Evolutionary conservation across 2,888 invertebrate species (phyloP), one percentile per base, ranked within the genome.

Genomic region (Ceramica pisi): DNA sequence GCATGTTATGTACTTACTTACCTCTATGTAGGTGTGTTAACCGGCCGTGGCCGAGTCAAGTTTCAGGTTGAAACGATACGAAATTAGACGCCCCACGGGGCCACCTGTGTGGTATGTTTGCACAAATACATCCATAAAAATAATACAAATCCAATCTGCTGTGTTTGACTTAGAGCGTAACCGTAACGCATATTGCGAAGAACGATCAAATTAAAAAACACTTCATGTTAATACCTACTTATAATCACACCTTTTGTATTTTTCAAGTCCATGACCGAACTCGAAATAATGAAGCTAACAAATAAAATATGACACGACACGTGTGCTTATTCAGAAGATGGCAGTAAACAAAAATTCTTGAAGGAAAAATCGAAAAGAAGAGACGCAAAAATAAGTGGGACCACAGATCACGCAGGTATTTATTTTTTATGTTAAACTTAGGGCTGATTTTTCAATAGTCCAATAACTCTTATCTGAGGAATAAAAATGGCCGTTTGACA

Each of bases 11-110:
- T 9, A 12, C 8, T 3, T 51, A 35, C 5, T 2, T 38, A 41
- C 6, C 3, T 31, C 31, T 50, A 35, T 14, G 62, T 46, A 50
- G 35, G 26, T 64, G 56, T 31, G 56, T 56, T 56, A 8, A 57
- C 21, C 31, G 31, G 50, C 21, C 31, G 31, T 67, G 21, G 53
- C 57, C 26, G 57, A 26, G 50, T 57, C 69, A 75, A 69, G 56
- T 75, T 69, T 62, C 74, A 62, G 38, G 48, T 76, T 62, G 57
- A 57, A 76, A 51, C 56, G 50, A 57, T 61, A 57, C 64, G 76
- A 75, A 75, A 74, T 74, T 69, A 74, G 74, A 75, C 57, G 38
- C 74, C 69, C 56, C 23, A 38, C 38, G 26, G 31, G 38, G 41
- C 48, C 41, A 14, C 21, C 21, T 51, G 48, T 55, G 56, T 31